Percentiles rank a stretch among this genome's conserved stretches.
These are phyloP conservation scores for Gryllus bimaculatus DNA, from an alignment of 1,140 invertebrate species.

Conservation along the genomic window DNA sequence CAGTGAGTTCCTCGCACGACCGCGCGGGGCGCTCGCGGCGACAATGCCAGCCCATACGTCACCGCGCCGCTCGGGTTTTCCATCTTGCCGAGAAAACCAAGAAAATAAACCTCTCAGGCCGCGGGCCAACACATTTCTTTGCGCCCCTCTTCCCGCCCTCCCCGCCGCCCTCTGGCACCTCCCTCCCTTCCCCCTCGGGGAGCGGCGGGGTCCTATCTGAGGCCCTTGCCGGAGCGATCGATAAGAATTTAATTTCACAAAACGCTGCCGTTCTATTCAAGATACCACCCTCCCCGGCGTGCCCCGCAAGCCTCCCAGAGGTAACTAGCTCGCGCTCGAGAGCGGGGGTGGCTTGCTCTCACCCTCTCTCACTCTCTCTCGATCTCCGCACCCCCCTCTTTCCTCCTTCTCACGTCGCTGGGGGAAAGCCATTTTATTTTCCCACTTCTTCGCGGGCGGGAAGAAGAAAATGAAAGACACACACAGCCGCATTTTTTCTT, in stretches of 20 bases:
- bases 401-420: not conserved
- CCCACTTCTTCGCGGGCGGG: not conserved
- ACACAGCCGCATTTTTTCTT: not conserved
- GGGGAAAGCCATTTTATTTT: not conserved
- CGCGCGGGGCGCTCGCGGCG: not conserved
- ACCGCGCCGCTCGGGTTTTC: not conserved
- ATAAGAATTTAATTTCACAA: conserved; percentile 18
- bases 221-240: conserved; percentile 2
- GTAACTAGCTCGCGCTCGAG: not conserved
- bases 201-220: not conserved
- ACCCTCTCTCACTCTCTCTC: not conserved
- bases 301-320: not conserved
- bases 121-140: conserved; percentile 3
- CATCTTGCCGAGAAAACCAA: conserved; percentile 1
- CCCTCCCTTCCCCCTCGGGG: not conserved
- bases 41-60: not conserved
- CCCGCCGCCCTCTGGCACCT: not conserved
- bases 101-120: not conserved
- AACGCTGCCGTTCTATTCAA: conserved; percentile 16
- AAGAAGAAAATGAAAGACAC: not conserved
- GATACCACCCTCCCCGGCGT: not conserved
- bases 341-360: not conserved
- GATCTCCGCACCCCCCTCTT: no score
- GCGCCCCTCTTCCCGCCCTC: no score
- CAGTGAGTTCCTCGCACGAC: not conserved